A percentile compares a stretch with the other conserved stretches of the same genome.
Conservation (phyloP, 2,888 invertebrate genomes). For the Megamerina dolium region DNA sequence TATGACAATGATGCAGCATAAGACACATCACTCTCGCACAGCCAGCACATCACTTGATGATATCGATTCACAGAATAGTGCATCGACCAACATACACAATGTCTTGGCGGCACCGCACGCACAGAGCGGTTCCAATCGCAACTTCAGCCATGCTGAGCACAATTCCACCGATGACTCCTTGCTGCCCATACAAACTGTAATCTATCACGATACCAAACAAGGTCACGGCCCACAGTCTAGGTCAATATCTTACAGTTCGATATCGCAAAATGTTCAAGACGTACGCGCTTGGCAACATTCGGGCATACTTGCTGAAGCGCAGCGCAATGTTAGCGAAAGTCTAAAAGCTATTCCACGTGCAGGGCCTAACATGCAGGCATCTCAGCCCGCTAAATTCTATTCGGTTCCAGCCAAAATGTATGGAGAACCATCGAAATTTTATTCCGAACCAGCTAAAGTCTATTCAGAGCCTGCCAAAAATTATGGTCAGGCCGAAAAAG, state of each 20-base stretch:
- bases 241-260: constrained; percentile 54
- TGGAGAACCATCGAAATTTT: constrained; percentile 51
- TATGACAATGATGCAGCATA: constrained; percentile 41
- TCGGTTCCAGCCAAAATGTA: constrained; percentile 52
- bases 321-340: constrained; percentile 43
- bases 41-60: constrained; percentile 20
- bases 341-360: constrained; percentile 29
- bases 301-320: constrained; percentile 40
- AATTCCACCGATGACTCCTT: constrained; percentile 34
- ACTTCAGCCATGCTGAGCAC: constrained; percentile 7
- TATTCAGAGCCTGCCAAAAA: constrained; percentile 56
- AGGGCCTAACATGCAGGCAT: constrained; percentile 31
- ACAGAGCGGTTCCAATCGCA: constrained; percentile 15
- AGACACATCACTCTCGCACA: not conserved
- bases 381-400: constrained; percentile 55
- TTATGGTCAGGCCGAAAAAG: constrained; percentile 52
- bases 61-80: constrained; percentile 39
- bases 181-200: constrained; percentile 53
- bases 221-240: constrained; percentile 46
- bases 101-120: constrained; percentile 51
- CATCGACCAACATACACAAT: constrained; percentile 41
- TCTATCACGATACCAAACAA: constrained; percentile 51
- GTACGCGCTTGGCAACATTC: constrained; percentile 36
- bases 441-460: constrained; percentile 57
- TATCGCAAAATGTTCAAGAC: constrained; percentile 48